Conservation (phyloP, 2,888 invertebrate species). For the Mesorhabditis belari region DNA sequence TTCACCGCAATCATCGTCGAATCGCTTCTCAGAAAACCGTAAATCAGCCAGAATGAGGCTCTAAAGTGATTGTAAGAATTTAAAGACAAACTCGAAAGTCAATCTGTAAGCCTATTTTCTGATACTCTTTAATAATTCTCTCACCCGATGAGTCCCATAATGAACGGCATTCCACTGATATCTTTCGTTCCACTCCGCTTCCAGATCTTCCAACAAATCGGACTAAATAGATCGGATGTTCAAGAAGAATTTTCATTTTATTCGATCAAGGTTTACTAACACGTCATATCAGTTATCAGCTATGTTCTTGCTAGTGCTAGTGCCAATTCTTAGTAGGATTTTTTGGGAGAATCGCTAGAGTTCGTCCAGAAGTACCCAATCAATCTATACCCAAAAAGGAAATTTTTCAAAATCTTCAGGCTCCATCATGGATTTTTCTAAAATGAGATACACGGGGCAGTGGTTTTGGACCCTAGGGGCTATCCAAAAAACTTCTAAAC, state of each 20-base stretch:
- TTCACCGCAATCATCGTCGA: slow-evolving; percentile 71
- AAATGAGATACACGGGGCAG: too few relatives aligned
- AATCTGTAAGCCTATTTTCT: too few relatives aligned
- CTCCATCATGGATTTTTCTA: too few relatives aligned
- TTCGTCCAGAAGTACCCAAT: too few relatives aligned
- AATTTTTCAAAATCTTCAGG: too few relatives aligned
- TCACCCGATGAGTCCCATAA: slow-evolving; percentile 47
- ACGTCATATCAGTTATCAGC: neutral
- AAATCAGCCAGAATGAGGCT: slow-evolving; percentile 72
- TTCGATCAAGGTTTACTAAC: neutral
- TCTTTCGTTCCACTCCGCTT: slow-evolving; percentile 34
- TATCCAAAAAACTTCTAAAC: too few relatives aligned
- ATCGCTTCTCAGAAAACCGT: slow-evolving; percentile 71
- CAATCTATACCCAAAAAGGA: too few relatives aligned
- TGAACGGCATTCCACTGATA: slow-evolving; percentile 45
- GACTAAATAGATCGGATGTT: slow-evolving; percentile 22
- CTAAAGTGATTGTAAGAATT: too few relatives aligned
- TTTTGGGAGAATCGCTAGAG: too few relatives aligned
- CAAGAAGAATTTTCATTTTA: slow-evolving; percentile 1
- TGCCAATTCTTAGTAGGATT: too few relatives aligned
- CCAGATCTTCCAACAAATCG: slow-evolving; percentile 41
- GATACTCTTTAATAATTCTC: slow-evolving; percentile 5
- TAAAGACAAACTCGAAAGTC: too few relatives aligned
- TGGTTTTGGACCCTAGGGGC: too few relatives aligned
- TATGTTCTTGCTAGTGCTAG: neutral